Conservation (phyloP, 2,797 vertebrate genomes). For the Lithobates pipiens region DNA sequence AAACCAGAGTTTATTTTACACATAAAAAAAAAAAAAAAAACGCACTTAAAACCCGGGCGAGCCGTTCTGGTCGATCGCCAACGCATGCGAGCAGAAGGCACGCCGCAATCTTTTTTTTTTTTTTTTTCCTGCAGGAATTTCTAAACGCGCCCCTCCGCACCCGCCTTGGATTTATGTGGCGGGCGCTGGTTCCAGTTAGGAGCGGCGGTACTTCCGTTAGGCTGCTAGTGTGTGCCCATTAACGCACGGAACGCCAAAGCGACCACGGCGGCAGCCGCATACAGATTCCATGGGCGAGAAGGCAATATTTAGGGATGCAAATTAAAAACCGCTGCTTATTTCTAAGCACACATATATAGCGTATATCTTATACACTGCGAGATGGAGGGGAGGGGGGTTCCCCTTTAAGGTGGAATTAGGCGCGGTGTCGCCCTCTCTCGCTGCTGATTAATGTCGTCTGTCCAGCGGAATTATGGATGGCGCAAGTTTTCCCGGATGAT, state of each 20-base stretch:
- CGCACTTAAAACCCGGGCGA: slow-evolving; percentile 46
- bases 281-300: too few relatives aligned
- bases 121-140: slow-evolving; percentile 10
- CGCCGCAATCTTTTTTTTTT: neutral
- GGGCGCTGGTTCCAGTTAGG: neutral
- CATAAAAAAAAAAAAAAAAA: slow-evolving; percentile 32
- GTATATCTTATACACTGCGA: too few relatives aligned
- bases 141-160: neutral
- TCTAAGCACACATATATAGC: too few relatives aligned
- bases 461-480: slow-evolving; percentile 41
- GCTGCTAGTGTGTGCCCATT: too few relatives aligned
- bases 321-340: too few relatives aligned
- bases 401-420: neutral
- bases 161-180: slow-evolving; percentile 1
- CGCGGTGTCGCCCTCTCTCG: neutral
- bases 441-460: slow-evolving; percentile 33
- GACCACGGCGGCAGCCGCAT: too few relatives aligned
- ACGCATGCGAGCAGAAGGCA: slow-evolving; percentile 25
- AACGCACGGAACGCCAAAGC: too few relatives aligned
- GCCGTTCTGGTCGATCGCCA: slow-evolving; percentile 20
- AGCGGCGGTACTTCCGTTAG: too few relatives aligned
- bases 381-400: neutral
- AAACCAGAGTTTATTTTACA: slow-evolving; percentile 56
- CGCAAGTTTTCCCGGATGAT: slow-evolving; percentile 5
- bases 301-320: too few relatives aligned